Evolutionary conservation across 2,113 vertebrate genomes (phyloP).

Genomic region (Nannobrachium achirus): DNA sequence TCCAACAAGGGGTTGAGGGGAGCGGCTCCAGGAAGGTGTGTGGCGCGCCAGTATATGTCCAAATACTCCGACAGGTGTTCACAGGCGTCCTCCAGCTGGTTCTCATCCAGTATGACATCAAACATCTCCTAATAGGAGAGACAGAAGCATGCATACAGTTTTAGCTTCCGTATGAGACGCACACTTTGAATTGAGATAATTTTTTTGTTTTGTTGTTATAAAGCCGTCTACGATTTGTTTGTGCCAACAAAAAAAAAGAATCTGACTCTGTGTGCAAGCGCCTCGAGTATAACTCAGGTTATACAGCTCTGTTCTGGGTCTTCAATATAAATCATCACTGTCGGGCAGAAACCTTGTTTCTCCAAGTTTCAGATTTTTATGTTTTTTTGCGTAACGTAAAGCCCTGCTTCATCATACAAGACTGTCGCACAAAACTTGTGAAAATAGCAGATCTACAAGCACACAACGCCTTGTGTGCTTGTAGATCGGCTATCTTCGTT

Average conservation of each 20-base stretch:
- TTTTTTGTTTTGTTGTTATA: background rate
- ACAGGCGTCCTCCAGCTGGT: constrained; percentile 95
- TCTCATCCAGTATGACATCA: constrained; percentile 95
- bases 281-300: no score
- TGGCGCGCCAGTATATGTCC: constrained; percentile 95
- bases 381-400: no score
- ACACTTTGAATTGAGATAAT: background rate
- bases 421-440: no score
- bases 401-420: no score
- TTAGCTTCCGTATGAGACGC: background rate
- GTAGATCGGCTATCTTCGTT: no score
- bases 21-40: constrained; percentile 86
- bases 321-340: no score
- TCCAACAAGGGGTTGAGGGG: constrained; percentile 81
- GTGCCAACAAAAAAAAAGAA: no score
- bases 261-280: no score
- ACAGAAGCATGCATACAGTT: background rate
- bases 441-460: no score
- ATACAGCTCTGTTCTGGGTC: background rate
- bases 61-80: constrained; percentile 95
- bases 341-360: no score
- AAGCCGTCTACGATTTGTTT: background rate
- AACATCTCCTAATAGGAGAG: constrained; percentile 87
- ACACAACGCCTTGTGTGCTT: no score
- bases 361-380: no score